Evolutionary conservation across 2,888 invertebrate species (phyloP), one percentile per base, ranked within the genome.

Genomic region (Thymelicus acteon): DNA sequence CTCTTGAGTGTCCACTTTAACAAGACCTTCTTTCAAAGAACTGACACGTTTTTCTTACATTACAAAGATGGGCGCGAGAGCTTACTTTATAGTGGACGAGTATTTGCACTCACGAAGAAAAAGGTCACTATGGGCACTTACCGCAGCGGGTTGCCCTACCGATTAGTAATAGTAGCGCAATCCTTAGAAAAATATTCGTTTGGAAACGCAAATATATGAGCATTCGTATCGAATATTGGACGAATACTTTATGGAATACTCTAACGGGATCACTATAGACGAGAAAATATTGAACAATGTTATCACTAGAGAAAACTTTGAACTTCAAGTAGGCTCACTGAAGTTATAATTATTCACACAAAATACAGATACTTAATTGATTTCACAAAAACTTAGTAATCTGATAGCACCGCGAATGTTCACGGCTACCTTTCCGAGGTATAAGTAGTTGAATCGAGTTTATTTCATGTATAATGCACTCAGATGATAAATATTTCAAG

Each of bases 101-200:
- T 79, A 79, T 74, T 75, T 70, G 84, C 85, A 83, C 85, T 85
- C 82, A 82, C 78, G 80, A 80, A 64, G 81, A 86, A 80, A 84
- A 85, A 85, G 87, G 85, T 85, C 80, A 80, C 80, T 73, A 82
- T 82, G 89, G 88, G 88, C 85, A 89, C 85, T 90, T 89, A 79
- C 78, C 83, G 82, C 85, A 88, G 84, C 85, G 85, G 80, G 80
- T 80, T 75, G 47, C 76, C 80, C 82, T 77, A 78, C 81, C 86
- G 82, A 88, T 89, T 88, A 87, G 87, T 84, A 80, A 81, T 80
- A 83, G 82, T 84, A 81, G 81, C 77, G 78, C 72, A 77, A 13
- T 78, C 81, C 78, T 79, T 83, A 81, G 79, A 82, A 85, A 85
- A 83, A 86, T 85, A 85, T 85, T 85, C 82, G 79, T 83, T 83